Conservation (phyloP, 2,797 vertebrate genomes). For the Pseudomugil gertrudae region DNA sequence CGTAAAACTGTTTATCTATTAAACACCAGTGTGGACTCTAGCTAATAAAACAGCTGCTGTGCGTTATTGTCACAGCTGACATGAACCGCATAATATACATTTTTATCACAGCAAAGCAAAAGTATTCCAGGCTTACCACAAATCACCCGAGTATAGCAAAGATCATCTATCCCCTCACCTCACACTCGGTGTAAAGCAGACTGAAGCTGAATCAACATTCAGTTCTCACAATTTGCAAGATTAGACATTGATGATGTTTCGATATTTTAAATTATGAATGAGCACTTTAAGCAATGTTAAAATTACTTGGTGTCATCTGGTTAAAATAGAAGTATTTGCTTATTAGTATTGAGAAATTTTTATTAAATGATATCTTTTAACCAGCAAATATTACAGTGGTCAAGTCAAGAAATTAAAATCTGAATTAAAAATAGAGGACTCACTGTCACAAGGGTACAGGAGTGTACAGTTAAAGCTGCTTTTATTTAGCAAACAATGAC, state of each 20-base stretch:
- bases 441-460: not conserved
- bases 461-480: not conserved
- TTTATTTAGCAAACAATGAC: not conserved
- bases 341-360: slow-evolving; percentile 20
- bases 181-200: slow-evolving; percentile 44
- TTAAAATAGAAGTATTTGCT: slow-evolving; percentile 34
- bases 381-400: not conserved
- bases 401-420: not conserved
- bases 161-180: slow-evolving; percentile 55
- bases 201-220: slow-evolving; percentile 41
- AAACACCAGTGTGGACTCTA: slow-evolving; percentile 31
- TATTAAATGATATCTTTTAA: not conserved
- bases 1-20: slow-evolving; percentile 40
- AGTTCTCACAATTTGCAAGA: slow-evolving; percentile 33
- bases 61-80: slow-evolving; percentile 60
- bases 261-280: slow-evolving; percentile 36
- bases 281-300: slow-evolving; percentile 11
- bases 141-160: slow-evolving; percentile 61
- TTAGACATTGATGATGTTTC: slow-evolving; percentile 17
- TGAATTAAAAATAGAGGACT: not conserved
- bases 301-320: slow-evolving; percentile 19
- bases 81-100: slow-evolving; percentile 55
- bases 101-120: slow-evolving; percentile 59
- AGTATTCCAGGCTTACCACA: slow-evolving; percentile 61
- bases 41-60: slow-evolving; percentile 50